Evolutionary conservation across 1,140 invertebrate genomes (phyloP).

Genomic region (Euborellia annulipes): DNA sequence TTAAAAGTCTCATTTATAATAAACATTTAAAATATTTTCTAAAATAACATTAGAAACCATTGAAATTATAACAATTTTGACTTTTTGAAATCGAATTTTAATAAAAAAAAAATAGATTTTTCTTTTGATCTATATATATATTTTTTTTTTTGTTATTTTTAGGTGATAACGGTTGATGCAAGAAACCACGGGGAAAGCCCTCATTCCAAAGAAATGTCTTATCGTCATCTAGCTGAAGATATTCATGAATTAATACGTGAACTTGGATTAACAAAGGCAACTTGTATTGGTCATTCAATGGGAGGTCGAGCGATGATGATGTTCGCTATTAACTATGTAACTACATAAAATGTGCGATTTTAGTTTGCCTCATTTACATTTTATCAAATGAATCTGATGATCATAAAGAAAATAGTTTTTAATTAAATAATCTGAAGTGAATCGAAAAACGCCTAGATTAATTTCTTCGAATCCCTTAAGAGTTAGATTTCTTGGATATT

Average conservation of each 20-base stretch:
- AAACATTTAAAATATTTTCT: neutral
- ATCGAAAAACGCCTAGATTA: no score
- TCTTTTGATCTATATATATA: neutral
- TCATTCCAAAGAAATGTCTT: conserved; percentile 52
- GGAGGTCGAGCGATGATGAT: conserved; percentile 74
- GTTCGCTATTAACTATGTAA: conserved; percentile 48
- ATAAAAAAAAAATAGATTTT: neutral
- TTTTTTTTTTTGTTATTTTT: neutral
- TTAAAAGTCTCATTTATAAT: neutral
- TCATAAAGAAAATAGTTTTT: no score
- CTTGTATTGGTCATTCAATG: conserved; percentile 79
- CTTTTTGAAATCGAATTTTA: neutral
- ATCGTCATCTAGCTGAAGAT: conserved; percentile 56
- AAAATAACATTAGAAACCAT: neutral
- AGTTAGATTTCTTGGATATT: no score
- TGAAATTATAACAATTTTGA: neutral
- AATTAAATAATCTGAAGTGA: no score
- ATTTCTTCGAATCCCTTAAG: no score
- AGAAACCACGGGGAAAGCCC: conserved; percentile 86
- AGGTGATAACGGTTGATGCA: conserved; percentile 67
- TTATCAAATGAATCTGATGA: no score
- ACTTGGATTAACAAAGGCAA: conserved; percentile 40
- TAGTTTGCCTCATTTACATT: neutral
- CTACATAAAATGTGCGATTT: neutral
- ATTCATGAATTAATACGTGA: conserved; percentile 44